A percentile compares a stretch with the other conserved stretches of the same genome.
phyloP scores from a whole-genome alignment of 1,140 invertebrate species.

The Drosophila rhopaloa region DNA sequence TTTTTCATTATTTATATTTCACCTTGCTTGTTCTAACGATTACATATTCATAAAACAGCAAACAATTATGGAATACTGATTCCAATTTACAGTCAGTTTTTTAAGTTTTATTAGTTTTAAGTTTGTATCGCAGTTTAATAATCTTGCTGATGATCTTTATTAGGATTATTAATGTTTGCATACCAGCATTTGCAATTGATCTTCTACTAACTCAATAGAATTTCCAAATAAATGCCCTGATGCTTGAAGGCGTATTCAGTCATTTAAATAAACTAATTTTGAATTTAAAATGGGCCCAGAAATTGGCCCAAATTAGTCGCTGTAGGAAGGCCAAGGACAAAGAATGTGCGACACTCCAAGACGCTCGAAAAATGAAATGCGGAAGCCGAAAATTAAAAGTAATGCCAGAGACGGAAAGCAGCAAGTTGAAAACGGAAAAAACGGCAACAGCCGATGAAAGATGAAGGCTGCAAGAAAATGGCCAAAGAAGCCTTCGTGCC shows the following conservation, averaged over 20 bases:
- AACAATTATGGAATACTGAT: too few relatives aligned
- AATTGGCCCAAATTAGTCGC: slow-evolving; percentile 31
- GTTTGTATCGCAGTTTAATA: too few relatives aligned
- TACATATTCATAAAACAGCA: too few relatives aligned
- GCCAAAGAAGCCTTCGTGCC: slow-evolving; percentile 33
- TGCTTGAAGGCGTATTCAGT: too few relatives aligned
- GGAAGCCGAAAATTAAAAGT: slow-evolving; percentile 49
- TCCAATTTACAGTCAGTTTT: too few relatives aligned
- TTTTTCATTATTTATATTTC: too few relatives aligned
- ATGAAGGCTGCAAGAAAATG: slow-evolving; percentile 41
- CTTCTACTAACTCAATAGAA: not conserved
- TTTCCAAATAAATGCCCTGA: not conserved
- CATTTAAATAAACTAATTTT: slow-evolving; percentile 22
- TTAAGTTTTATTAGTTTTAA: too few relatives aligned
- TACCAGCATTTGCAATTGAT: not conserved
- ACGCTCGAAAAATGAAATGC: slow-evolving; percentile 49
- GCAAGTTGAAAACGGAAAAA: not conserved
- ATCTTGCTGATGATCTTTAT: too few relatives aligned
- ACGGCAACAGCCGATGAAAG: slow-evolving; percentile 22
- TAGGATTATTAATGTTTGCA: too few relatives aligned
- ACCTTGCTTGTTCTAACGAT: too few relatives aligned
- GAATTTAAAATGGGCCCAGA: slow-evolving; percentile 4
- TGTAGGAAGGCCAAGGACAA: slow-evolving; percentile 5
- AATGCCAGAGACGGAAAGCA: slow-evolving; percentile 1
- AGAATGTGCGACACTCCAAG: slow-evolving; percentile 39